Evolutionary conservation across 2,797 vertebrate genomes (phyloP).

Genomic region (Perodicticus potto): DNA sequence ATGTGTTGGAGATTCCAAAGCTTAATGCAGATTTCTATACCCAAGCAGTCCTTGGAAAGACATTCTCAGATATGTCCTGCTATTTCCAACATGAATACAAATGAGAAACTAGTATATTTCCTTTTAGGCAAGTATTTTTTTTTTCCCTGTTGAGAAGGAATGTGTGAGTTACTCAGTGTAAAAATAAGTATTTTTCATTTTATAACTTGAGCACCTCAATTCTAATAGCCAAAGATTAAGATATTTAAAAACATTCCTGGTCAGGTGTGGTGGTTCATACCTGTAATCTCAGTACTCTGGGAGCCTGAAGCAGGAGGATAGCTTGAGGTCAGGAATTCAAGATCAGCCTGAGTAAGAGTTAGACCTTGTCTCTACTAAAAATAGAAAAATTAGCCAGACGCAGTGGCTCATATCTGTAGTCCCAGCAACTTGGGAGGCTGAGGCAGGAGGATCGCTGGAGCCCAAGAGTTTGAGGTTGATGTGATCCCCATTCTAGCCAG

Average conservation of each 20-base stretch:
- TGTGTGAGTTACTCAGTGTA: conserved; percentile 9
- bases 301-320: background rate
- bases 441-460: background rate
- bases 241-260: background rate
- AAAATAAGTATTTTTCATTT: conserved; percentile 36
- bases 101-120: background rate
- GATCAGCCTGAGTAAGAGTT: background rate
- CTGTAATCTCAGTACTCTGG: background rate
- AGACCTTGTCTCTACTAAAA: background rate
- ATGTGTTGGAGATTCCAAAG: conserved; percentile 18
- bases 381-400: background rate
- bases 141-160: conserved; percentile 50
- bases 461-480: background rate
- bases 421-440: background rate
- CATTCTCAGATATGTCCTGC: background rate
- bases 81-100: conserved; percentile 25
- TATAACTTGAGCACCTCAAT: background rate
- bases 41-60: conserved; percentile 22
- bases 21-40: background rate
- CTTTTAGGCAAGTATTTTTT: conserved; percentile 31
- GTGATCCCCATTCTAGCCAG: background rate
- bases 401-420: background rate
- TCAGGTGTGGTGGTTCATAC: background rate
- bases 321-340: background rate
- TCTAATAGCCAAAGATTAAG: conserved; percentile 35